Conservation (phyloP, 1,140 invertebrate genomes). For the roundworm (Caenorhabditis elegans) region WBcel235 BX284604.4:2039001-2039500, state of each 20-base stretch:
- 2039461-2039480: background rate
- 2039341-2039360: constrained; percentile 48
- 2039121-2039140: background rate
- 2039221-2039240: constrained; percentile 33
- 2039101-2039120: background rate
- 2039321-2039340: constrained; percentile 48
- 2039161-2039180: constrained; percentile 19
- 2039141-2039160: background rate
- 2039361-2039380: constrained; percentile 35
- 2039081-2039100: background rate
- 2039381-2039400: constrained; percentile 27
- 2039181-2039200: background rate
- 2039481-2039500: background rate
- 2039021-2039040: constrained; percentile 17
- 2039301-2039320: constrained; percentile 25
- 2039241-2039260: constrained; percentile 30
- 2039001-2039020: background rate
- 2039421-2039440: constrained; percentile 37
- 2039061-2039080: background rate
- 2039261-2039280: constrained; percentile 11
- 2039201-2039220: background rate
- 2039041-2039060: background rate
- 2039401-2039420: constrained; percentile 43
- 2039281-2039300: constrained; percentile 45
- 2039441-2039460: constrained; percentile 29